Conservation (phyloP, 1,140 invertebrate genomes). For the Drosophila melanogaster region DNA sequence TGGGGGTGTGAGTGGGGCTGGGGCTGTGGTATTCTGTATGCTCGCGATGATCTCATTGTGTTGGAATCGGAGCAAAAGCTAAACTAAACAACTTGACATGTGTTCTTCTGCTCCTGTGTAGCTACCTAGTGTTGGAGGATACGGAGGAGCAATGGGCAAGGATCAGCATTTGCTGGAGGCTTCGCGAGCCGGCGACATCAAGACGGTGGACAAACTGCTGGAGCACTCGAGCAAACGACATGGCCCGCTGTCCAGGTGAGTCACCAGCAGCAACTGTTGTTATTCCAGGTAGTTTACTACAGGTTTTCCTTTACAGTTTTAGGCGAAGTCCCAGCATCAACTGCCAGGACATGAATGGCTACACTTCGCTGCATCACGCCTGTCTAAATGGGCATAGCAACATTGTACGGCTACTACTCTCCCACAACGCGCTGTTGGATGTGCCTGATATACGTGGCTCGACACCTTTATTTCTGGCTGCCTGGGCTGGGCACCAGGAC, state of each 20-base stretch:
- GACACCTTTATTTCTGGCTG: slow-evolving; percentile 93
- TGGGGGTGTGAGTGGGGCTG: slow-evolving; percentile 23
- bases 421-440: slow-evolving; percentile 95
- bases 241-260: slow-evolving; percentile 95
- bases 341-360: slow-evolving; percentile 96
- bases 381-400: slow-evolving; percentile 96
- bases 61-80: slow-evolving; percentile 27
- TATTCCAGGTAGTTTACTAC: neutral
- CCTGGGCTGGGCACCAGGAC: slow-evolving; percentile 94
- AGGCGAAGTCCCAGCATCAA: slow-evolving; percentile 95
- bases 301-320: slow-evolving; percentile 87
- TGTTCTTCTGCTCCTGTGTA: slow-evolving; percentile 4
- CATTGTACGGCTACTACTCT: slow-evolving; percentile 93
- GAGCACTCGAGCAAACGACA: slow-evolving; percentile 94
- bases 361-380: slow-evolving; percentile 97
- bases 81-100: slow-evolving; percentile 19
- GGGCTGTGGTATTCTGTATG: slow-evolving; percentile 20
- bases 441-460: slow-evolving; percentile 93
- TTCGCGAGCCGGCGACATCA: slow-evolving; percentile 94
- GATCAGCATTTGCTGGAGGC: slow-evolving; percentile 98
- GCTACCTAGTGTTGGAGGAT: slow-evolving; percentile 15
- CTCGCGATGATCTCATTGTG: slow-evolving; percentile 55
- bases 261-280: neutral
- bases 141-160: slow-evolving; percentile 88
- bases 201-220: slow-evolving; percentile 95